Conservation (phyloP, 2,113 vertebrate species). For the Sturnira hondurensis region DNA sequence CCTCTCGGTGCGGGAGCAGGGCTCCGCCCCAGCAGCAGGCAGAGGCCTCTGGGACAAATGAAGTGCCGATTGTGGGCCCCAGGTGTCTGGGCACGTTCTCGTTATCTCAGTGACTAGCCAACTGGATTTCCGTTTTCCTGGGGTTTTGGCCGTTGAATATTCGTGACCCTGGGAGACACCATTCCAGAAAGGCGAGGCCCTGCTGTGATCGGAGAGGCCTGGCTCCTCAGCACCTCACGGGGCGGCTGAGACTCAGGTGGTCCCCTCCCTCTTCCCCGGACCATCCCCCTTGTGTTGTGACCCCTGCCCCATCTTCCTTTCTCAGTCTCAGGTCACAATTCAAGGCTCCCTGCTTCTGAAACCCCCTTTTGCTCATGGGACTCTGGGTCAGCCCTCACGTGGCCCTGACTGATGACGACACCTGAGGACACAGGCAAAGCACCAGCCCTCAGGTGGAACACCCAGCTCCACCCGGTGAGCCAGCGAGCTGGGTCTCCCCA, state of each 20-base stretch:
- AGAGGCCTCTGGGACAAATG: not conserved
- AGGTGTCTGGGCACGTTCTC: rapidly evolving
- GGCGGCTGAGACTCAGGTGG: not conserved
- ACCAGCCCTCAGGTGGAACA: rapidly evolving
- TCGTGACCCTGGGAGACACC: not conserved
- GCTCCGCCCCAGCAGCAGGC: not conserved
- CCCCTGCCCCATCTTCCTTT: not conserved
- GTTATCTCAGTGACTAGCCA: rapidly evolving
- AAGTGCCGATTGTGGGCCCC: rapidly evolving
- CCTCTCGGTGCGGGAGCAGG: not conserved
- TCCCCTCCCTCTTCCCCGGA: not conserved
- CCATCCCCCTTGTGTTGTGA: not conserved
- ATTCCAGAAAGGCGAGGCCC: not conserved
- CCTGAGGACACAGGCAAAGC: rapidly evolving
- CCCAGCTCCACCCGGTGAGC: not conserved
- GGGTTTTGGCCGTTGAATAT: not conserved
- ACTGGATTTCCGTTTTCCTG: not conserved
- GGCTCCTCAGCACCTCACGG: not conserved
- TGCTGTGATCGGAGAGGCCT: not conserved
- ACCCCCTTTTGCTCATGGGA: rapidly evolving
- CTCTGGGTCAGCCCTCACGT: too few relatives aligned
- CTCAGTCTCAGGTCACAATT: not conserved
- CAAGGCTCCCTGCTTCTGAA: not conserved
- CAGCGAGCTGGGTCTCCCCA: not conserved
- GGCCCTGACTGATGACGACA: rapidly evolving